A percentile compares a stretch with the other conserved stretches of the same genome.
Evolutionary conservation across 2,113 vertebrate genomes (phyloP).

Genomic region (Podiceps cristatus): DNA sequence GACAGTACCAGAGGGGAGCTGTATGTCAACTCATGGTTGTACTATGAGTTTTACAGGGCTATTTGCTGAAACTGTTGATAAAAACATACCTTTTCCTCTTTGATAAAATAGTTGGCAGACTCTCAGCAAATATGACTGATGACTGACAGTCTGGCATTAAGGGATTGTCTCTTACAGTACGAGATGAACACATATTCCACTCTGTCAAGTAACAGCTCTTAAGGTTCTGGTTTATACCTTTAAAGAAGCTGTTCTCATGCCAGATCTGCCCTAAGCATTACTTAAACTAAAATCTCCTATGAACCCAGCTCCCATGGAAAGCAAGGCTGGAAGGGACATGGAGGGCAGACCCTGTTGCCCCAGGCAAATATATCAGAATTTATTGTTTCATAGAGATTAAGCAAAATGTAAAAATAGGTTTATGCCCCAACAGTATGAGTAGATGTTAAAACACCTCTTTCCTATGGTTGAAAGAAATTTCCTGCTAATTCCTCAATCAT

Average conservation of each 20-base stretch:
- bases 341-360: not conserved
- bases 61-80: not conserved
- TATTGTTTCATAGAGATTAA: not conserved
- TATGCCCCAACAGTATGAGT: not conserved
- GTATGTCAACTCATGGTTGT: fast-evolving
- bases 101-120: not conserved
- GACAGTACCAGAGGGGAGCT: not conserved
- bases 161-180: not conserved
- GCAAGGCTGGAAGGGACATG: not conserved
- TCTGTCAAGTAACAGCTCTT: not conserved
- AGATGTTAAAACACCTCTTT: not conserved
- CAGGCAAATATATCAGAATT: not conserved
- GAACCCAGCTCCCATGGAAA: not conserved
- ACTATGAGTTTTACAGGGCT: not conserved
- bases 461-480: not conserved
- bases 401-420: not conserved
- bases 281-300: not conserved
- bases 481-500: not conserved
- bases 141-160: not conserved
- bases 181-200: not conserved
- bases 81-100: not conserved
- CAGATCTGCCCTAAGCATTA: not conserved
- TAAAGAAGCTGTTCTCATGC: not conserved
- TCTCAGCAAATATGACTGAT: not conserved
- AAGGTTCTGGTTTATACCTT: not conserved